Conservation (phyloP, 1,140 invertebrate species). For the Trichomalopsis sarcophagae region DNA sequence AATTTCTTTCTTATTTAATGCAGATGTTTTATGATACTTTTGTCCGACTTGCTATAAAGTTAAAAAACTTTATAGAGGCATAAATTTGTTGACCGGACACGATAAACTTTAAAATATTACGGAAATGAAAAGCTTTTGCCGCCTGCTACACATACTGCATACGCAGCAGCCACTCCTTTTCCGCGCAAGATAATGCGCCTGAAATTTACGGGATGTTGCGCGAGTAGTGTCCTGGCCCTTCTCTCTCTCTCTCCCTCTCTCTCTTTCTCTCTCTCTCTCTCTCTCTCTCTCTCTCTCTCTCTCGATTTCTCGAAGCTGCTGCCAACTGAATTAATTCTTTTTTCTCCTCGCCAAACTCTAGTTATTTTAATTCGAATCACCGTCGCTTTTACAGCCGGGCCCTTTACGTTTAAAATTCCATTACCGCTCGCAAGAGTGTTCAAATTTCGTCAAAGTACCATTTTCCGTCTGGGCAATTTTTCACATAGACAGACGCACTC, state of each 20-base stretch:
- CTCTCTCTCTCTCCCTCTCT: slow-evolving; percentile 63
- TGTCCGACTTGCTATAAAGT: slow-evolving; percentile 49
- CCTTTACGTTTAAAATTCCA: slow-evolving; percentile 44
- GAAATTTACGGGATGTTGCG: slow-evolving; percentile 70
- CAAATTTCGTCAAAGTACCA: slow-evolving; percentile 43
- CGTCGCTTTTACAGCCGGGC: not conserved
- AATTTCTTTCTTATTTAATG: slow-evolving; percentile 51
- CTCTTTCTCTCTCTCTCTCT: slow-evolving; percentile 64
- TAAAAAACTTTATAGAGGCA: slow-evolving; percentile 68
- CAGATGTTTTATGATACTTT: slow-evolving; percentile 51
- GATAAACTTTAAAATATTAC: slow-evolving; percentile 74
- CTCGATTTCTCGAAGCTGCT: slow-evolving; percentile 60
- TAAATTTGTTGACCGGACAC: slow-evolving; percentile 70
- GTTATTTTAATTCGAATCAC: not conserved
- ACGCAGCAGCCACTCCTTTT: slow-evolving; percentile 68
- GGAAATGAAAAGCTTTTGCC: slow-evolving; percentile 73
- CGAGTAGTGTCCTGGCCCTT: slow-evolving; percentile 56
- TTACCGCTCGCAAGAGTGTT: slow-evolving; percentile 6
- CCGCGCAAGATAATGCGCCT: slow-evolving; percentile 71
- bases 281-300: slow-evolving; percentile 65
- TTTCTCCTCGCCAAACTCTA: not conserved
- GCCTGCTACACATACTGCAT: slow-evolving; percentile 45
- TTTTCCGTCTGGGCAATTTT: slow-evolving; percentile 65
- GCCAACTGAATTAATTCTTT: slow-evolving; percentile 67
- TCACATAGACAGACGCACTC: slow-evolving; percentile 61